These are phyloP conservation scores for Galemys pyrenaicus DNA, from an alignment of 2,113 vertebrate species.

Conservation along the genomic window DNA sequence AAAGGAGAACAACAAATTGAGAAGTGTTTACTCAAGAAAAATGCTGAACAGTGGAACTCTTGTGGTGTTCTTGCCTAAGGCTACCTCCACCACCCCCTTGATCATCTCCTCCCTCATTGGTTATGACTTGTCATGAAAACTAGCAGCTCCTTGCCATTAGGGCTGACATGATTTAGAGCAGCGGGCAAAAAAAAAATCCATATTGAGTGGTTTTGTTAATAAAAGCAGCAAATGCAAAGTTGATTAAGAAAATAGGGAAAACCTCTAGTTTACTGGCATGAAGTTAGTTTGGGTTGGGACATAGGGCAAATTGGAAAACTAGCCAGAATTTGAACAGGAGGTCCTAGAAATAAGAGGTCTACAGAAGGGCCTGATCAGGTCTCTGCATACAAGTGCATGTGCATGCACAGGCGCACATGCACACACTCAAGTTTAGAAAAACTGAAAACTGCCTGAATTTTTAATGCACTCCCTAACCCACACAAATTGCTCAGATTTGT, in stretches of 20 bases:
- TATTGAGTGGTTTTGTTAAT: background rate
- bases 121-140: background rate
- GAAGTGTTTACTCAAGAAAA: slow-evolving; percentile 45
- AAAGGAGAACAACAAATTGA: background rate
- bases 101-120: background rate
- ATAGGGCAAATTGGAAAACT: background rate
- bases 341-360: background rate
- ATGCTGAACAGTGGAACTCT: background rate
- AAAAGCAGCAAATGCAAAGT: background rate
- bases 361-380: background rate
- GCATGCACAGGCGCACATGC: background rate
- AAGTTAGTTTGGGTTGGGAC: background rate
- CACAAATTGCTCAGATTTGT: background rate
- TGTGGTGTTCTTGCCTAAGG: background rate
- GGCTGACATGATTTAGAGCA: background rate
- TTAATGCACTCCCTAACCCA: background rate
- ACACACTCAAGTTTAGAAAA: background rate
- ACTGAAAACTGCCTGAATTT: background rate
- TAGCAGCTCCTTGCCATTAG: background rate
- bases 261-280: background rate
- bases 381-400: background rate
- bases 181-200: background rate
- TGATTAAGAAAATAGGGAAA: background rate
- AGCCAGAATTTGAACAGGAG: slow-evolving; percentile 17
- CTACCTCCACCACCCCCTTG: background rate